Evolutionary conservation across 2,797 vertebrate species (phyloP).

Genomic region (Myiothlypis chrysogaster): DNA sequence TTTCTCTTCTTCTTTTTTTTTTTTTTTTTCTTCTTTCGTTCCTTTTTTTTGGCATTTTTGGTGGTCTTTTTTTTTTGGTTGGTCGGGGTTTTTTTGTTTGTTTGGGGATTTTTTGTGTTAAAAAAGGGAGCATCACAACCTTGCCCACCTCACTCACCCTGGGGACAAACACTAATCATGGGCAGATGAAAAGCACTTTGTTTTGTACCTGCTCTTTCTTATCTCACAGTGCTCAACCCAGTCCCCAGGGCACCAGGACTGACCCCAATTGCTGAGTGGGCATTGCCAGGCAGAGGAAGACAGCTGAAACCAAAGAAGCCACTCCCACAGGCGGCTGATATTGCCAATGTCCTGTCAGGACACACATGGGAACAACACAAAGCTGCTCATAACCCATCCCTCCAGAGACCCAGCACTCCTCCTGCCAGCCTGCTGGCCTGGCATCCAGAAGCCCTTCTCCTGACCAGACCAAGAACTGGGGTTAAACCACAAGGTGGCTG

Average conservation of each 20-base stretch:
- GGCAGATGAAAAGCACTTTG: not conserved
- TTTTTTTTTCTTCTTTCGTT: no score
- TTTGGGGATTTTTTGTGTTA: not conserved
- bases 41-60: no score
- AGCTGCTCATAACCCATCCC: not conserved
- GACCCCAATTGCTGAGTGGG: rapidly evolving
- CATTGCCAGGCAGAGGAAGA: not conserved
- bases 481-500: not conserved
- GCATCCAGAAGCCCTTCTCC: not conserved
- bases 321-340: not conserved
- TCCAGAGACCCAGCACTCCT: not conserved
- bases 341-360: not conserved
- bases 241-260: rapidly evolving
- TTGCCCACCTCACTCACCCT: not conserved
- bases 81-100: no score
- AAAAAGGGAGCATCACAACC: not conserved
- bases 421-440: not conserved
- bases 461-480: not conserved
- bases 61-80: no score
- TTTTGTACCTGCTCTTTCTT: not conserved
- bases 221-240: not conserved
- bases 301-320: not conserved
- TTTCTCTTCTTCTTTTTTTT: not conserved
- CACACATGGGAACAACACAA: not conserved
- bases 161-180: not conserved